Evolutionary conservation across 2,888 invertebrate genomes (phyloP).

Genomic region (Heliconius hortense): DNA sequence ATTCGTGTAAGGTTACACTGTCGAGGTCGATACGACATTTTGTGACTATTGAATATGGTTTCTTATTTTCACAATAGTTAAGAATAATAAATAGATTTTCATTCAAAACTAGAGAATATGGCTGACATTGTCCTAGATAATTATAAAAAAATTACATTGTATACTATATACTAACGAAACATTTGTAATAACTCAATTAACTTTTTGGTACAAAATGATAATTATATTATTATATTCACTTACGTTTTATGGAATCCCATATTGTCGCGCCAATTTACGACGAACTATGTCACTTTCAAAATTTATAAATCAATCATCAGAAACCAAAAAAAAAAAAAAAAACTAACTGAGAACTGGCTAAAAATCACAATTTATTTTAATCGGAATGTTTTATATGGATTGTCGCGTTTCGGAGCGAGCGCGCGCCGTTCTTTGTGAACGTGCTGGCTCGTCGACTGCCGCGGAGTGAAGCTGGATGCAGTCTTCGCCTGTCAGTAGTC

Average conservation of each 20-base stretch:
- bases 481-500: conserved; percentile 37
- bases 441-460: conserved; percentile 62
- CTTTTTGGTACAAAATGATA: conserved; percentile 32
- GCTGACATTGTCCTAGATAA: conserved; percentile 69
- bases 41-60: conserved; percentile 29
- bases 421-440: conserved; percentile 67
- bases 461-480: conserved; percentile 65
- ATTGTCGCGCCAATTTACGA: conserved; percentile 54
- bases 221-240: conserved; percentile 49
- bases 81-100: background rate
- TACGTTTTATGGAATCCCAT: conserved; percentile 72
- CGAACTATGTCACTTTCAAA: conserved; percentile 58
- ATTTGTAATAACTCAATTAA: background rate
- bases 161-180: background rate
- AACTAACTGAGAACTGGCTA: conserved; percentile 48
- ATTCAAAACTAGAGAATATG: background rate
- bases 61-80: background rate
- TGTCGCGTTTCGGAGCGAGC: conserved; percentile 59
- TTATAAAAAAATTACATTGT: no score
- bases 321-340: conserved; percentile 43
- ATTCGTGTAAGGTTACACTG: conserved; percentile 50
- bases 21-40: conserved; percentile 51
- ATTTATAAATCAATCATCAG: conserved; percentile 37
- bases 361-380: conserved; percentile 49
- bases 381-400: conserved; percentile 49